These are phyloP conservation scores for Enhydra lutris DNA, from an alignment of 2,113 vertebrate species.

Conservation along the genomic window DNA sequence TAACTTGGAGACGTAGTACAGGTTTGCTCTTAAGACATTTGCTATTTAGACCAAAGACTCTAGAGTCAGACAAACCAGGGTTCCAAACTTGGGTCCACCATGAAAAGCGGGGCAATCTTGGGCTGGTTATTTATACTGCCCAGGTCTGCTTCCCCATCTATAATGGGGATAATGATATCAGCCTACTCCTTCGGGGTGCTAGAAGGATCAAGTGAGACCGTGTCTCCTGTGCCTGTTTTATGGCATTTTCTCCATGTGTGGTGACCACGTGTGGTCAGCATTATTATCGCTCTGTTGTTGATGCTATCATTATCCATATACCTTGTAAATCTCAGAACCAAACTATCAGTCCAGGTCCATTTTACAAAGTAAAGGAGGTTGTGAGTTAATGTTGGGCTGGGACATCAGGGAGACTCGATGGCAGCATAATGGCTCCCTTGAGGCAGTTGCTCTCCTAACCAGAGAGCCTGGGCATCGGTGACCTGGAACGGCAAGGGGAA, in stretches of 20 bases:
- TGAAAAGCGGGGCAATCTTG: not conserved
- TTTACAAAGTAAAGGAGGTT: not conserved
- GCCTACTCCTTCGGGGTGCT: not conserved
- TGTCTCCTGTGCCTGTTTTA: not conserved
- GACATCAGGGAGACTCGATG: not conserved
- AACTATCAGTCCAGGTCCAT: not conserved
- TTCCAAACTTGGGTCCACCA: not conserved
- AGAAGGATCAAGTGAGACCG: not conserved
- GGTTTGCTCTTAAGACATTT: not conserved
- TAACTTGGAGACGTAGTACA: not conserved
- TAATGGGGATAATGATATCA: not conserved
- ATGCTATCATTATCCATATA: not conserved
- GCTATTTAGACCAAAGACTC: not conserved
- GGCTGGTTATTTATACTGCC: not conserved
- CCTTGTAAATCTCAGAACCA: not conserved
- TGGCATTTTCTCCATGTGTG: accelerated
- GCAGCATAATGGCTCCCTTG: not conserved
- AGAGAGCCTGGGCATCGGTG: not conserved
- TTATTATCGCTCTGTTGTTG: accelerated
- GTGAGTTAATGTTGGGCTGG: not conserved
- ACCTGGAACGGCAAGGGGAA: not conserved
- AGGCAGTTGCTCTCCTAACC: not conserved
- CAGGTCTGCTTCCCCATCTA: not conserved
- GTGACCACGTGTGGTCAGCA: accelerated
- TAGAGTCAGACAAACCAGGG: not conserved